Base-by-base conservation (phyloP, 1,140 invertebrate genomes). In the Radopholus similis region DNA sequence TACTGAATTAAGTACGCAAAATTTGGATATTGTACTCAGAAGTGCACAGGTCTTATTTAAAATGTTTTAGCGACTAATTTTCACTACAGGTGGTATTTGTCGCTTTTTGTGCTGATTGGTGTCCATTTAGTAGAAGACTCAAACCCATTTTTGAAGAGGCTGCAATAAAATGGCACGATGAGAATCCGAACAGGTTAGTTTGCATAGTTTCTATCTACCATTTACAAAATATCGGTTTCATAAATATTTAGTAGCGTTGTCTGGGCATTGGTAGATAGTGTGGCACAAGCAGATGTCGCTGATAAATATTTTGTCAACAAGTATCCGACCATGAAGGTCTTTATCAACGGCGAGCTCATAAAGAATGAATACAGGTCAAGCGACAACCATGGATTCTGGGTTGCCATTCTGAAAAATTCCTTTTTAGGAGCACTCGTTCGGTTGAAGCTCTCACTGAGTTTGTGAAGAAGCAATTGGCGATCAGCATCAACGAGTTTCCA, bases 71-170 rank as follows among this genome's bases (percentile, higher is more conserved):
- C 15, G 37, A 51, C 15, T 9, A 3, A 9, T 57, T 70, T 1
- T 72, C 15, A 74, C 51, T 35, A 34, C 9, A 82, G 80, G 70
- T 80, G 30, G 80, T 81, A 1, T 81, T 81, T 66, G 78, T 81
- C 21, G 78, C 81, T 5, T 81, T 81, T 62, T 82, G 81, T 49
- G 78, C 78, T 18, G 93, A 97, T 83, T 97, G 85, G 86, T 87
- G 86, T 78, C 83, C 86, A 69, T 88, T 88, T 78, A 97, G 94
- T 87, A 94, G 94, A 85, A 88, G 95, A 82, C 85, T 98, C 78
- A 90, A 90, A 75, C 95, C 95, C 34, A 90, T 96, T 82, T 98
- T 95, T 86, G 92, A 96, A 55, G 92, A 97, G 85, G 90, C 93
- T 34, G 90, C 93, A 23, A 89, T 90, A 76, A 92, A 91, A 87